These are phyloP conservation scores for Leptocoma aspasia DNA, from an alignment of 2,113 vertebrate genomes.

Conservation along the genomic window DNA sequence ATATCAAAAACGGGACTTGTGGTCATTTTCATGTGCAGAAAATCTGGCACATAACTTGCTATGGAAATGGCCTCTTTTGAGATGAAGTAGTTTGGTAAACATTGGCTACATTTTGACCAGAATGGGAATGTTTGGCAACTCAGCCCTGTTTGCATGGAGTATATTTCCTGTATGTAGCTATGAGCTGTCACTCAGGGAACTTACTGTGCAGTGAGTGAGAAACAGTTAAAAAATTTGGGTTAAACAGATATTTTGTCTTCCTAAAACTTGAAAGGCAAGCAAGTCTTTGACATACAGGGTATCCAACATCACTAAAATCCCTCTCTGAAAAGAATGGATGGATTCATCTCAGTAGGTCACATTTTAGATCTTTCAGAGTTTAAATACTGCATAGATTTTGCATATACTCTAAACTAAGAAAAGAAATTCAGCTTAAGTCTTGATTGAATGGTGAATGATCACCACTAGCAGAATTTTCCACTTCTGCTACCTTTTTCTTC, in stretches of 20 bases:
- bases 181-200: background rate
- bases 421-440: background rate
- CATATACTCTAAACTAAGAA: background rate
- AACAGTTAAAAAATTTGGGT: background rate
- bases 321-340: background rate
- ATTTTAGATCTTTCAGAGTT: background rate
- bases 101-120: background rate
- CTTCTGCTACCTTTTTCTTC: background rate
- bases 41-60: background rate
- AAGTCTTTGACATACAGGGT: background rate
- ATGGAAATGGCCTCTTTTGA: background rate
- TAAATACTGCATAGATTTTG: background rate
- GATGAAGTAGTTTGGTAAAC: background rate
- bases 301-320: background rate
- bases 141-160: background rate
- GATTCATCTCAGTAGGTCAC: background rate
- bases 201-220: background rate
- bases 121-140: background rate
- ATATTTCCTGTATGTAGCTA: background rate
- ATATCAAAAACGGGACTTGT: background rate
- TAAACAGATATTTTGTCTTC: background rate
- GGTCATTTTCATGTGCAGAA: background rate
- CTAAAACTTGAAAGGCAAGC: background rate
- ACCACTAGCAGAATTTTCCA: background rate
- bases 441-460: background rate